Percentiles rank a stretch among this genome's conserved stretches.
Conservation (phyloP, 2,797 vertebrate genomes). For the Rhynchonycteris naso region DNA sequence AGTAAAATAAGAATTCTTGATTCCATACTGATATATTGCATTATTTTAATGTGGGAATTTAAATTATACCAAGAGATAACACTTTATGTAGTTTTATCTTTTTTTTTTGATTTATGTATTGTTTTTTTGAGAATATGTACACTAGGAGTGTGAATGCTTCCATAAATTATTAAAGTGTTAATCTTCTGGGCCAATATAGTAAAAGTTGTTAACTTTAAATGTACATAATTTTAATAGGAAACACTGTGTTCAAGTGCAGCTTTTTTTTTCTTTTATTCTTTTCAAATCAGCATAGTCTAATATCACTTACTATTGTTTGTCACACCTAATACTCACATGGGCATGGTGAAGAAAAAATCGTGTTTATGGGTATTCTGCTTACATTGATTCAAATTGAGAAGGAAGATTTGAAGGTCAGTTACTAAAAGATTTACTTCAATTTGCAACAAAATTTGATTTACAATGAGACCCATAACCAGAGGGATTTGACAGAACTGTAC, state of each 20-base stretch:
- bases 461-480: neutral
- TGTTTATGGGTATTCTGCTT: constrained; percentile 18
- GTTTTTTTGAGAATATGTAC: neutral
- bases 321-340: no score
- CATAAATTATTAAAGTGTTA: neutral
- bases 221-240: constrained; percentile 16
- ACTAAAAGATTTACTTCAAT: constrained; percentile 51
- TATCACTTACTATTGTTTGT: no score
- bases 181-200: neutral
- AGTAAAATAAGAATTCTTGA: neutral
- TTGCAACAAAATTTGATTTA: constrained; percentile 36
- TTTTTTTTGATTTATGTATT: neutral
- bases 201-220: constrained; percentile 30
- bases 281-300: neutral
- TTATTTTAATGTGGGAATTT: neutral
- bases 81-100: neutral
- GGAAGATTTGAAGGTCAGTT: constrained; percentile 23
- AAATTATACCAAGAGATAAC: neutral
- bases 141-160: neutral
- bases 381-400: constrained; percentile 12
- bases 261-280: neutral
- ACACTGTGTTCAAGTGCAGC: neutral
- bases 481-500: neutral
- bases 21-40: neutral
- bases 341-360: no score